Evolutionary conservation across 2,113 vertebrate genomes (phyloP), one percentile per base, ranked within the genome.

Genomic region (Pygoscelis antarcticus): DNA sequence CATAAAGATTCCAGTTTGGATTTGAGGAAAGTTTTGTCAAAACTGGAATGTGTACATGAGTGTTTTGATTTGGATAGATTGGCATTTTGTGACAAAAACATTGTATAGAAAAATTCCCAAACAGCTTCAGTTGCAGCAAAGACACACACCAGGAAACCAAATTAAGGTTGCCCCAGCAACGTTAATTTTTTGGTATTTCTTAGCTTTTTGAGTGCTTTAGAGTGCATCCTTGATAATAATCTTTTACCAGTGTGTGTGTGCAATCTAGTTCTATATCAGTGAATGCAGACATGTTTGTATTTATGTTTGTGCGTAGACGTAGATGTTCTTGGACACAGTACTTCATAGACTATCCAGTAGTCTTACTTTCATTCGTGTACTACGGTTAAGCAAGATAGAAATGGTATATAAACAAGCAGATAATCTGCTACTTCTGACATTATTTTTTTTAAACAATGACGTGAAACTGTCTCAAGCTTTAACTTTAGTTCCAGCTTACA

Each of bases 221-320:
- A 81, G 13, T 78, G 26, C 9, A 51, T 49, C 27, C 16, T 77
- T 68, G 72, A 87, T 30, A 82, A 60, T 17, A 76, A 46, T n/a
- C 0, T 65, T 74, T 52, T 27, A 40, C 21, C 16, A 16, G 9
- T 36, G 3, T 57, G 9, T 60, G 18, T 40, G 62, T 27, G 32
- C 38, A 62, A 4, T 29, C 25, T 61, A 51, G 30, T 36, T 80
- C 17, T 19, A 1, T 66, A 46, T 29, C 55, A 68, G 16, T 27
- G 47, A 77, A 62, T 42, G 23, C 34, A 74, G 58, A 44, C 0
- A 0, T 44, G 34, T 74, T 61, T 4, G 0, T 51, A 68, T 36
- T 66, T 55, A 21, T 9, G 11, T 29, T 15, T 38, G 13, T 3
- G 0, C 6, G 0, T 6, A 47, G 29, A 47, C 20, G 32, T 14